phyloP scores from a whole-genome alignment of 1,140 invertebrate genomes.

The Lepidurus couesii region DNA sequence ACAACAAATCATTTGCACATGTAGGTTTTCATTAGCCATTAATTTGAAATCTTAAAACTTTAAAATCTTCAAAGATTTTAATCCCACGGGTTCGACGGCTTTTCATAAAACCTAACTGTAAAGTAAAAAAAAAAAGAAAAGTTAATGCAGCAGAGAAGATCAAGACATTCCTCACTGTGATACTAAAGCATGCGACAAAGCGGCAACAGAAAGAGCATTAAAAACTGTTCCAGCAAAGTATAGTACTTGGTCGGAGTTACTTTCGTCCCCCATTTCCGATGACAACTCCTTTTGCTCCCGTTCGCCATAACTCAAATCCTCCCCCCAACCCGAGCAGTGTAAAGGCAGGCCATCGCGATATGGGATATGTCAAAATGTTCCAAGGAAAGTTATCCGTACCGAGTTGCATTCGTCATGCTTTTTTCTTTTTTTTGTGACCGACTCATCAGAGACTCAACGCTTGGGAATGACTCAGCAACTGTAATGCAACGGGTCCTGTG shows the following conservation, averaged over 20 bases:
- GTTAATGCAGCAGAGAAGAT: neutral
- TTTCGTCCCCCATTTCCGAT: neutral
- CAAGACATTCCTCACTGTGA: neutral
- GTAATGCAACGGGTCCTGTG: neutral
- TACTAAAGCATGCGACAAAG: neutral
- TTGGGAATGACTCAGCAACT: constrained; percentile 8
- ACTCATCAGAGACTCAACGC: neutral
- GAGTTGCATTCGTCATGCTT: neutral
- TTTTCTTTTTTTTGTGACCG: neutral
- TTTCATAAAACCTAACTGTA: neutral
- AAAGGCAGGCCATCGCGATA: constrained; percentile 12
- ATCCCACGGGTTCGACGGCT: no score
- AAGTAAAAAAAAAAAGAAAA: neutral
- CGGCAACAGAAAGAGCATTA: neutral
- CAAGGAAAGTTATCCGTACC: neutral
- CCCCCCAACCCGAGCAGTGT: neutral
- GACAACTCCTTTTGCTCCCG: neutral
- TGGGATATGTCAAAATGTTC: neutral
- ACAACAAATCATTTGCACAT: no score
- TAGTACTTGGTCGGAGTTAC: neutral
- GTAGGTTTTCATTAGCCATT: no score
- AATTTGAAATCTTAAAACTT: no score
- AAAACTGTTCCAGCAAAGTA: neutral
- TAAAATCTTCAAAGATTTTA: no score
- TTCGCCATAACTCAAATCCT: constrained; percentile 12